A percentile compares a stretch with the other conserved stretches of the same genome.
These are phyloP conservation scores for Chrysomallon squamiferum DNA, from an alignment of 1,140 invertebrate species.

Conservation along the genomic window DNA sequence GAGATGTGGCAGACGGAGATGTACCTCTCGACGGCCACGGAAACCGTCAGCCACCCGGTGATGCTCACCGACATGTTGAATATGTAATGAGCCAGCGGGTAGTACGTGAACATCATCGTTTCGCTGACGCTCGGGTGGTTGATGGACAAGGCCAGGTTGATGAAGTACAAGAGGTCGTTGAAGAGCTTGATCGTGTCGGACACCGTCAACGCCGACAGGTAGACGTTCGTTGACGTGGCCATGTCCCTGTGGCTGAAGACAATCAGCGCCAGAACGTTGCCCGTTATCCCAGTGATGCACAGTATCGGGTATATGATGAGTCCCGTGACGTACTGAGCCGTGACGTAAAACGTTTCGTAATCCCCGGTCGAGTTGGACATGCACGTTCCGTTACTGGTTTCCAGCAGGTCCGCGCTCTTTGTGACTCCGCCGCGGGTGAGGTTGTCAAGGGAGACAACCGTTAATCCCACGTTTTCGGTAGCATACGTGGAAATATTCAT, in stretches of 20 bases:
- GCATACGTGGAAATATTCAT: too few species aligned
- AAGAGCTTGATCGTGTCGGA: constrained; percentile 78
- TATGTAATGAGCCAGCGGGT: constrained; percentile 61
- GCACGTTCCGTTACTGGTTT: background rate
- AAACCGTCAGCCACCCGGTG: constrained; percentile 92
- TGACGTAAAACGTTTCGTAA: constrained; percentile 49
- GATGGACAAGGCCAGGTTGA: constrained; percentile 66
- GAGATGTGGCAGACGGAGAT: constrained; percentile 94
- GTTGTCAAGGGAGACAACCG: too few species aligned
- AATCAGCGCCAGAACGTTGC: constrained; percentile 76
- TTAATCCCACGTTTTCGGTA: too few species aligned
- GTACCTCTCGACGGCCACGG: constrained; percentile 93
- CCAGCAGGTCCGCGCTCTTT: background rate
- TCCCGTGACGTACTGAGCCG: constrained; percentile 57
- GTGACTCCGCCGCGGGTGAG: too few species aligned
- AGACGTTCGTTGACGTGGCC: constrained; percentile 77
- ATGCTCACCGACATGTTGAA: constrained; percentile 59
- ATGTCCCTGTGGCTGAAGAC: constrained; percentile 77
- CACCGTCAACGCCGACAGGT: constrained; percentile 77
- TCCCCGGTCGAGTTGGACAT: constrained; percentile 6
- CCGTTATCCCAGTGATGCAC: constrained; percentile 75
- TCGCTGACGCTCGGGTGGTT: constrained; percentile 38
- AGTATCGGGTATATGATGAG: constrained; percentile 75
- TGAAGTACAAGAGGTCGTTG: constrained; percentile 74
- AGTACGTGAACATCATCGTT: constrained; percentile 43